Base-by-base conservation (phyloP, 2,888 invertebrate species). In the Archaeoteleia sp. region DNA sequence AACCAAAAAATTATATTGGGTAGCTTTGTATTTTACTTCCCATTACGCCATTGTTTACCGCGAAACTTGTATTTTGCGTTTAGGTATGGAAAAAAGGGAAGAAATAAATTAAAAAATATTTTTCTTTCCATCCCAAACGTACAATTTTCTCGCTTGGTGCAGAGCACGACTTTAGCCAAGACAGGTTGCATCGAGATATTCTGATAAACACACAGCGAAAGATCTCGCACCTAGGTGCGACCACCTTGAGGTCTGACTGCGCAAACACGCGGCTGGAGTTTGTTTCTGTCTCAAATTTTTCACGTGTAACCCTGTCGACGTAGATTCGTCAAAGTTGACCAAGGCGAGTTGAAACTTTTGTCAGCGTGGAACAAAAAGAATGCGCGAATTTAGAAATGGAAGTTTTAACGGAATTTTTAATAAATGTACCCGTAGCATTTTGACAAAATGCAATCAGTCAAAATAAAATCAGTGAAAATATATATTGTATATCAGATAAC, bases 191-290 rank as follows among this genome's bases (percentile, higher is more conserved):
- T 80, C 79, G 77, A 67, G 77, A 77, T 75, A 79, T 83, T 80
- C 82, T 81, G 79, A 82, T 79, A 82, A 85, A 83, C 75, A 83
- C 70, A 74, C 77, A 72, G 74, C 78, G 77, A 83, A 82, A 84
- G 83, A 85, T 82, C 80, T 85, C 85, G 77, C 85, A 85, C 85
- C 84, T 85, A 85, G 84, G 85, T 85, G 85, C 75, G 84, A 83
- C 79, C 78, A 76, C 78, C 78, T 81, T 81, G 80, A 79, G 80
- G 78, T 80, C 78, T 78, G 75, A 75, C 80, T 81, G 81, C 75
- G 83, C 80, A 82, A 83, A 83, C 77, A 83, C 67, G 75, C 76
- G 75, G 75, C 73, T 73, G 76, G 77, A 78, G 79, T 81, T 81
- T 78, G 81, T 83, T 83, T 82, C 82, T 82, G 83, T 83, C 82